These are phyloP conservation scores for Charina bottae DNA, from an alignment of 2,113 vertebrate genomes.

Conservation along the genomic window DNA sequence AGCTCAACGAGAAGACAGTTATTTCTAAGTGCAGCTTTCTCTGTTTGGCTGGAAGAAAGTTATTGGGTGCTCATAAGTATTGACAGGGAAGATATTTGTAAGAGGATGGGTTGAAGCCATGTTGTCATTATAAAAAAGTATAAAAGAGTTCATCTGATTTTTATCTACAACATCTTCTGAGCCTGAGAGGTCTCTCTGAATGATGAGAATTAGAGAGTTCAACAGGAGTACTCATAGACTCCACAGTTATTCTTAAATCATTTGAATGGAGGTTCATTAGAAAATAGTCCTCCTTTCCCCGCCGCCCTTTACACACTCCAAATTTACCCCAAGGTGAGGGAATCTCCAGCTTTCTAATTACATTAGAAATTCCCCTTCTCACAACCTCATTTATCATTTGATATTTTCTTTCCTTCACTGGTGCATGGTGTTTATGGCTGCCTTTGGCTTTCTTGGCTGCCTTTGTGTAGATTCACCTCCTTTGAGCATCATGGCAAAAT, in stretches of 20 bases:
- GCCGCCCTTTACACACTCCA: too few species aligned
- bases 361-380: rapidly evolving
- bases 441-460: not conserved
- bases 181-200: not conserved
- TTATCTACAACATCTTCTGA: not conserved
- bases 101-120: too few species aligned
- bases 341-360: not conserved
- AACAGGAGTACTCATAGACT: too few species aligned
- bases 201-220: not conserved
- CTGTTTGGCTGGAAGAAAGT: not conserved
- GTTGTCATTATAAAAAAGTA: too few species aligned
- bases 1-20: not conserved
- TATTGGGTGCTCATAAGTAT: not conserved
- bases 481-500: not conserved
- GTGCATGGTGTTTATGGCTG: not conserved
- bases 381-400: not conserved
- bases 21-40: not conserved
- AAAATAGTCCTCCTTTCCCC: not conserved
- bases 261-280: not conserved
- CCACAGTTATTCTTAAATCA: not conserved
- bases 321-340: not conserved
- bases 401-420: not conserved
- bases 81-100: not conserved
- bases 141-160: too few species aligned
- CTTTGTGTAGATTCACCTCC: not conserved